Evolutionary conservation across 2,113 vertebrate species (phyloP), one percentile per base, ranked within the genome.

Genomic region (Thunnus maccoyii): DNA sequence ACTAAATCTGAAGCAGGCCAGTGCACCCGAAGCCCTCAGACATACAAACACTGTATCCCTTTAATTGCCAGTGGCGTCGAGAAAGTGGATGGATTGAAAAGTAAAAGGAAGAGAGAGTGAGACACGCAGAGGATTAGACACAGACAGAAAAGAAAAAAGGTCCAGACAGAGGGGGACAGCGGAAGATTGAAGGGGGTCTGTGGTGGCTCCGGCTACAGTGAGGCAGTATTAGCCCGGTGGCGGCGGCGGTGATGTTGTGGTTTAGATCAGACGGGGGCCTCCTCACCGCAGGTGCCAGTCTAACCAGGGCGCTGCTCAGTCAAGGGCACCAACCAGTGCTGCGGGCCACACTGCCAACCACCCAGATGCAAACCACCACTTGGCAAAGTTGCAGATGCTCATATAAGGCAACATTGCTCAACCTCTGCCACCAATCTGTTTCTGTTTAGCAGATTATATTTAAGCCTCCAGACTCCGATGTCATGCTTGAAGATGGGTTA

Each of bases 281-380:
- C 76, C 58, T 81, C 50, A 84, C 92, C 91, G 4, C 92, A 78
- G 88, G 90, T 91, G 90, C 92, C 91, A 88, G 89, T 76, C 72
- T 69, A 88, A 89, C 79, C 68, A 15, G 68, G 46, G 65, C 11
- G 15, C 65, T 65, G 82, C 83, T 88, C 73, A 81, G 83, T 83
- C 85, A 87, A 86, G 79, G 84, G 88, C 81, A 85, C 47, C 41
- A 8, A 65, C 22, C 27, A 63, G 44, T 3, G n/a, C 81, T 46
- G 52, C 20, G 10, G 68, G 50, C 70, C 65, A 5, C 25, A 4
- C 68, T 57, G 51, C 79, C 86, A 83, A 55, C 74, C 80, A 62
- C 76, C 77, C 74, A 80, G 77, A 84, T 3, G 46, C 81, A 76
- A 88, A 90, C 83, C 83, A 41, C 77, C 18, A 16, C 81, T 83